A percentile compares a stretch with the other conserved stretches of the same genome.
These are phyloP conservation scores for Sinonovacula constricta DNA, from an alignment of 1,140 invertebrate species.

Conservation along the genomic window DNA sequence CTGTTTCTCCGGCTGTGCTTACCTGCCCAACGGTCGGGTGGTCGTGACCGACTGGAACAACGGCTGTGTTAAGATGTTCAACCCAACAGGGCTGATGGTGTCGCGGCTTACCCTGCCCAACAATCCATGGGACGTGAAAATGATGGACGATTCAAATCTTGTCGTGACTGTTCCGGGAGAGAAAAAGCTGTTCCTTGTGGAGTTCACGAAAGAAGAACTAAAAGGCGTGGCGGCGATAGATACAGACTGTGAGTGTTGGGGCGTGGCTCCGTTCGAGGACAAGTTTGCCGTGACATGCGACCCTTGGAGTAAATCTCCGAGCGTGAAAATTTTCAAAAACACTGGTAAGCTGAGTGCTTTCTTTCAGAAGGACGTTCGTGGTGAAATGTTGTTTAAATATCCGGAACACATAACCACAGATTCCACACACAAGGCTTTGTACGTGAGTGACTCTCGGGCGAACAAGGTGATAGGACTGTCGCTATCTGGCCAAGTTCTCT, in stretches of 20 bases:
- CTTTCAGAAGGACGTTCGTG: slow-evolving; percentile 29
- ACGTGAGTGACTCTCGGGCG: slow-evolving; percentile 28
- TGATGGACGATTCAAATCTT: slow-evolving; percentile 12
- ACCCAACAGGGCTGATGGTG: slow-evolving; percentile 10
- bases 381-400: slow-evolving; percentile 20
- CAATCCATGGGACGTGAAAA: slow-evolving; percentile 46
- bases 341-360: slow-evolving; percentile 13
- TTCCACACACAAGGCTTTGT: slow-evolving; percentile 4
- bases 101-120: slow-evolving; percentile 13
- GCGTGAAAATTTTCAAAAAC: slow-evolving; percentile 25
- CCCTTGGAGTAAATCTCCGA: slow-evolving; percentile 34
- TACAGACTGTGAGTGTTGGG: slow-evolving; percentile 46
- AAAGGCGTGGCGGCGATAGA: slow-evolving; percentile 9
- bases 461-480: slow-evolving; percentile 12
- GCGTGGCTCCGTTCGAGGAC: slow-evolving; percentile 2
- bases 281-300: slow-evolving; percentile 39
- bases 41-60: slow-evolving; percentile 48
- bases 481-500: slow-evolving; percentile 14
- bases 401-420: slow-evolving; percentile 45
- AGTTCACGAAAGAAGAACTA: slow-evolving; percentile 13
- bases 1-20: slow-evolving; percentile 35
- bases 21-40: slow-evolving; percentile 7
- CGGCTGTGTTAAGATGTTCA: slow-evolving; percentile 41
- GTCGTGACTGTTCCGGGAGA: slow-evolving; percentile 43
- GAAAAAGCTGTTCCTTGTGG: slow-evolving; percentile 18